phyloP scores from a whole-genome alignment of 1,140 invertebrate species.

The Pseudomyrmex pallidus region DNA sequence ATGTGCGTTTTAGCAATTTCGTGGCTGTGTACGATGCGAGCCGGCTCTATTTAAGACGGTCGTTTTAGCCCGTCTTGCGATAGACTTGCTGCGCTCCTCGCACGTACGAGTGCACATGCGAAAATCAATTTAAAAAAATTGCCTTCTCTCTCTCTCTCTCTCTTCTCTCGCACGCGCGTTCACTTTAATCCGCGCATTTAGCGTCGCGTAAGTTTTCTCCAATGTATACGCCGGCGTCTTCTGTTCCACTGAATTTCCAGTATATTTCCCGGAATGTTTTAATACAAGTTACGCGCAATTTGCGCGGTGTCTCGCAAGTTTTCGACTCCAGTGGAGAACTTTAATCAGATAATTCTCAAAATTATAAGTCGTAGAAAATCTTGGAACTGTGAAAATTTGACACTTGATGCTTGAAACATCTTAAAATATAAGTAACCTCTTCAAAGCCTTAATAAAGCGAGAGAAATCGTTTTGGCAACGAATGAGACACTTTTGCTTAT shows the following conservation, averaged over 20 bases:
- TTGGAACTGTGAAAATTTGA: not conserved
- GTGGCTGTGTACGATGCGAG: constrained; percentile 17
- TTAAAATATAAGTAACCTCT: not conserved
- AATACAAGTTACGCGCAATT: not conserved
- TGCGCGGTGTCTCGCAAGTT: not conserved
- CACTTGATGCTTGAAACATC: too few species aligned
- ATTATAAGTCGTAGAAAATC: not conserved
- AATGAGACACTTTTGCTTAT: too few species aligned
- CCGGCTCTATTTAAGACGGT: constrained; percentile 43
- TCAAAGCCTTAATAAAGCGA: too few species aligned
- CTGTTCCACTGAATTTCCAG: not conserved
- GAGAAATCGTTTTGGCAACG: too few species aligned
- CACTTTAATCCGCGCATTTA: constrained; percentile 19
- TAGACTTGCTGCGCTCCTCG: not conserved
- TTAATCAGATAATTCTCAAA: constrained; percentile 2
- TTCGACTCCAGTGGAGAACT: not conserved
- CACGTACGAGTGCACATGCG: too few species aligned
- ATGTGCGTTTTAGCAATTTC: constrained; percentile 38
- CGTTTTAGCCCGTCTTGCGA: constrained; percentile 20
- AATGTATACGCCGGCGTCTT: not conserved
- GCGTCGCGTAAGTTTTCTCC: not conserved
- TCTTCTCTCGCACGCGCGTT: not conserved
- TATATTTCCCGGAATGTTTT: not conserved
- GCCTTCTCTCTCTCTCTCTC: constrained; percentile 14
- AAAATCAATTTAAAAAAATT: constrained; percentile 36